These are phyloP conservation scores for Papilio glaucus DNA, from an alignment of 1,140 invertebrate genomes.

Conservation along the genomic window DNA sequence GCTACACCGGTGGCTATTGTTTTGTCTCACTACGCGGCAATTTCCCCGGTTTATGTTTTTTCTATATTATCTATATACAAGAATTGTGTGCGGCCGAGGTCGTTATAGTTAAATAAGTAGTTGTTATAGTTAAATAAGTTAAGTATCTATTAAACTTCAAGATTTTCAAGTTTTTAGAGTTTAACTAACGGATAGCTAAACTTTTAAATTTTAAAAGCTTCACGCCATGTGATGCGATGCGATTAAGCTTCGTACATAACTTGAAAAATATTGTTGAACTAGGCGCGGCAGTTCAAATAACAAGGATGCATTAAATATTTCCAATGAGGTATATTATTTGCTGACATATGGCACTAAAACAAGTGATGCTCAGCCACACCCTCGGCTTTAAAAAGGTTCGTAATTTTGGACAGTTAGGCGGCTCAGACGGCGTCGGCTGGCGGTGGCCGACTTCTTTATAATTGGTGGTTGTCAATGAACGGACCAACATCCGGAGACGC, in stretches of 20 bases:
- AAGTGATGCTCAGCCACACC: not conserved
- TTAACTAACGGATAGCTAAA: no score
- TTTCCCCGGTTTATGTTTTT: conserved; percentile 33
- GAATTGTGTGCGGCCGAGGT: not conserved
- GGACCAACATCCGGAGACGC: conserved; percentile 18
- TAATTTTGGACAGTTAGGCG: conserved; percentile 8
- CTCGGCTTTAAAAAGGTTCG: conserved; percentile 1
- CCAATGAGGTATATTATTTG: no score
- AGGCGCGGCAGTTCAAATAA: no score
- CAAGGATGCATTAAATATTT: no score
- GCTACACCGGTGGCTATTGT: conserved; percentile 40
- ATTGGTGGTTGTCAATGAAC: not conserved
- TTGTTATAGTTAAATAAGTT: no score
- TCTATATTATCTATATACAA: not conserved
- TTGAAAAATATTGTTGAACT: no score
- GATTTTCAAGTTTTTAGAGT: no score
- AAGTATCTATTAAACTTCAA: no score
- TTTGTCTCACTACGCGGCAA: conserved; percentile 40
- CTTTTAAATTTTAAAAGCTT: no score
- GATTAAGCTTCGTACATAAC: no score
- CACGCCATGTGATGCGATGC: no score
- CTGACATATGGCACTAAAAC: no score
- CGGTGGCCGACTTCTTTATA: conserved; percentile 15
- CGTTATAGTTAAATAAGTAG: not conserved
- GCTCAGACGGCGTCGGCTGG: not conserved